phyloP scores from a whole-genome alignment of 1,140 invertebrate species.

The Procambarus clarkii region DNA sequence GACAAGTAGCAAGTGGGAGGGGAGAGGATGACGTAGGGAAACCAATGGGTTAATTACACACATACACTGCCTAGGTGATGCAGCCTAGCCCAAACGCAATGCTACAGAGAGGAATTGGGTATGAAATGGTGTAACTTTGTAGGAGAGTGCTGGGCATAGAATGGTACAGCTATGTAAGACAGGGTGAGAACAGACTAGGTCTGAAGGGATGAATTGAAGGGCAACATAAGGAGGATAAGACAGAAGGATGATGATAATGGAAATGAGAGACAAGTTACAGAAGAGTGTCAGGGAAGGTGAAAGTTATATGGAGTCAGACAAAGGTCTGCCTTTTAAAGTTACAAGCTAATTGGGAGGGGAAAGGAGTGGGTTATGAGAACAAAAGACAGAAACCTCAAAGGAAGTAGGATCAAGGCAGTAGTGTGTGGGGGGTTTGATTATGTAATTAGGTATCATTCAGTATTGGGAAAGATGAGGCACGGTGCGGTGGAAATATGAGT shows the following conservation, averaged over 20 bases:
- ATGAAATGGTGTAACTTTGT: too few species aligned
- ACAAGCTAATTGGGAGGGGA: neutral
- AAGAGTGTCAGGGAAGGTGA: neutral
- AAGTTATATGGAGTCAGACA: neutral
- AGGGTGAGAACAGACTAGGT: too few species aligned
- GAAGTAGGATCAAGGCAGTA: too few species aligned
- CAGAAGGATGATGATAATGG: neutral
- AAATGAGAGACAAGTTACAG: neutral
- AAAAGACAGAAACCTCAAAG: too few species aligned
- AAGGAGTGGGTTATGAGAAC: neutral
- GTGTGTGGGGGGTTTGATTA: too few species aligned
- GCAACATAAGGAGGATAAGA: neutral
- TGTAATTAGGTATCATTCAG: too few species aligned
- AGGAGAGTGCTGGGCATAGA: neutral
- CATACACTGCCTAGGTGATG: neutral
- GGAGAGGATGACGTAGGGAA: neutral
- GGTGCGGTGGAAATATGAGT: too few species aligned
- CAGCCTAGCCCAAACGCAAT: constrained; percentile 1
- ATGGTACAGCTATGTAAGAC: neutral
- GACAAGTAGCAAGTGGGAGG: neutral
- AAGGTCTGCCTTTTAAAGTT: neutral
- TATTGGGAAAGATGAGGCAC: too few species aligned
- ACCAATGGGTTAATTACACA: neutral
- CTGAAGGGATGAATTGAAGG: neutral
- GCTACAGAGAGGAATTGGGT: neutral